Evolutionary conservation across 2,888 invertebrate species (phyloP).

Genomic region (Metalampra italica): DNA sequence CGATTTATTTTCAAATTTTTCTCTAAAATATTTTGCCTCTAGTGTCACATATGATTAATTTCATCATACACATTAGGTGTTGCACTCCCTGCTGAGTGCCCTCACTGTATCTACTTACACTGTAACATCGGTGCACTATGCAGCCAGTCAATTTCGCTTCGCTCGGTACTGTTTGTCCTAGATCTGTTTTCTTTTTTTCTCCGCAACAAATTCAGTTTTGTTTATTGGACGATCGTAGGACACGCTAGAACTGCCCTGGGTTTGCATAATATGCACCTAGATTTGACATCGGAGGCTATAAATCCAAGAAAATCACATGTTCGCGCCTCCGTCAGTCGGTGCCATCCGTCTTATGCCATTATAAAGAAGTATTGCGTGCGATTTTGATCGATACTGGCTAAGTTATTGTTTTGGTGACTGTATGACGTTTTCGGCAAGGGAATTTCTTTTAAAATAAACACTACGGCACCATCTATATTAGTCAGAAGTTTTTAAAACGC

Average conservation of each 20-base stretch:
- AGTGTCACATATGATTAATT: no score
- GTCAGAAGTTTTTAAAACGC: no score
- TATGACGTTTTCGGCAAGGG: background rate
- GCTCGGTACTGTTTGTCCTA: background rate
- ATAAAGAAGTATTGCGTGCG: background rate
- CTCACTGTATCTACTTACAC: no score
- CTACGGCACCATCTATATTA: no score
- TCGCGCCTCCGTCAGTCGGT: background rate
- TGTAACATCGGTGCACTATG: no score
- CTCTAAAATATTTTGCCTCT: no score
- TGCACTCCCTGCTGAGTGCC: no score
- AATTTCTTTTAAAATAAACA: no score
- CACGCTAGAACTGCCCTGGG: background rate
- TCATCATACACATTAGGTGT: no score
- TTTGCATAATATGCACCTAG: constrained; percentile 4
- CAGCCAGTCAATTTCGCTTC: background rate
- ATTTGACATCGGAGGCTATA: background rate
- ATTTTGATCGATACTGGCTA: background rate
- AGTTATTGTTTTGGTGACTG: background rate
- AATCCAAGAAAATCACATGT: background rate
- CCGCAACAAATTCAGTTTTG: constrained; percentile 4
- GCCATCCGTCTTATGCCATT: background rate
- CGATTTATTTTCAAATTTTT: no score
- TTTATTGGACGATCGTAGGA: constrained; percentile 4
- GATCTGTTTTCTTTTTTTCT: background rate